Conservation (phyloP, 2,888 invertebrate species). For the Lepidocyrtinus sp. region DNA sequence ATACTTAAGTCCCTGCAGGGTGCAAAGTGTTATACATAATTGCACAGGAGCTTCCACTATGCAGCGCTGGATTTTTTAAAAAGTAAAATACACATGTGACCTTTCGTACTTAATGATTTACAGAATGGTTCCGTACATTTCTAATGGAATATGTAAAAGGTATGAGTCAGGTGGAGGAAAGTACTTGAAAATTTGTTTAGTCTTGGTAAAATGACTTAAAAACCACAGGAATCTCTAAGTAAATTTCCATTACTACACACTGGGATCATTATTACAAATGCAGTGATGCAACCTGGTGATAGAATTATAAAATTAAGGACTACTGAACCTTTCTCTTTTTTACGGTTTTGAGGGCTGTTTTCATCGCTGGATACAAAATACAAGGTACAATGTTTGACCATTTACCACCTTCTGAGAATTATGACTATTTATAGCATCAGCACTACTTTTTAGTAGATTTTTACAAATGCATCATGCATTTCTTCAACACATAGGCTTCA, state of each 20-base stretch:
- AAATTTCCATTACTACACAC: constrained; percentile 53
- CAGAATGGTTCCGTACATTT: not conserved
- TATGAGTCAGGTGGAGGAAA: not conserved
- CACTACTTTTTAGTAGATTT: no score
- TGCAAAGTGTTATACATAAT: constrained; percentile 32
- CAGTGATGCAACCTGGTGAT: constrained; percentile 8
- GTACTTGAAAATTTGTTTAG: not conserved
- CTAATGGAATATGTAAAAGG: not conserved
- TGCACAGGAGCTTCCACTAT: constrained; percentile 53
- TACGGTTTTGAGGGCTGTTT: not conserved
- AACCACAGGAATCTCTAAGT: constrained; percentile 52
- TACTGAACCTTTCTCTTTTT: not conserved
- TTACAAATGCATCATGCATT: no score
- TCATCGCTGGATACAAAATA: no score
- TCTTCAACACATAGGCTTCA: no score
- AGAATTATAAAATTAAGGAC: constrained; percentile 1
- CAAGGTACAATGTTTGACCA: no score
- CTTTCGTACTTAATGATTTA: not conserved
- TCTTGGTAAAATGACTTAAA: constrained; percentile 30
- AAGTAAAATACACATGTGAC: constrained; percentile 21
- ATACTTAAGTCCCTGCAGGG: constrained; percentile 59
- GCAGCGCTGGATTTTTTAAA: constrained; percentile 40
- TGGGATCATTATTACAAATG: constrained; percentile 48
- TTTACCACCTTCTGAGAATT: no score
- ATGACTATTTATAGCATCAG: no score